A percentile compares a stretch with the other conserved stretches of the same genome.
phyloP scores from a whole-genome alignment of 2,113 vertebrate species.

The Riparia riparia region DNA sequence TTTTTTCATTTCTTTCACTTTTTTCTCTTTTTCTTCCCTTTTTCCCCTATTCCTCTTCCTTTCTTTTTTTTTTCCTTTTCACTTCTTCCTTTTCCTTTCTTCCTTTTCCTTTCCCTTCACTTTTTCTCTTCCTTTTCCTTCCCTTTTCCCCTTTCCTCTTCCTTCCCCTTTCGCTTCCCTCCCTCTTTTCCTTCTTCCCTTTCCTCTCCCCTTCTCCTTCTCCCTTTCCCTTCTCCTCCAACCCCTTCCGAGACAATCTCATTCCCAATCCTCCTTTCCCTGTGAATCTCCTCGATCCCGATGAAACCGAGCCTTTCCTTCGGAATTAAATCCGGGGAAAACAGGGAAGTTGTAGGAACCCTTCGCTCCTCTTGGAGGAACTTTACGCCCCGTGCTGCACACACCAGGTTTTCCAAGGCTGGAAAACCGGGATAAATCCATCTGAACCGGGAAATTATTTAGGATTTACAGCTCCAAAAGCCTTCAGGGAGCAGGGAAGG shows the following conservation, averaged over 20 bases:
- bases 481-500: background rate
- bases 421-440: background rate
- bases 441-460: background rate
- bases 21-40: background rate
- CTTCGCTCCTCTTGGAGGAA: background rate
- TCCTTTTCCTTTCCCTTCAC: too few relatives aligned
- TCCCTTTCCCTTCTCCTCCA: too few relatives aligned
- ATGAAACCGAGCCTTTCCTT: background rate
- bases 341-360: background rate
- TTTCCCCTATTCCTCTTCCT: fast-evolving
- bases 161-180: too few relatives aligned
- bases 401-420: fast-evolving
- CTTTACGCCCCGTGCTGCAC: background rate
- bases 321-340: background rate
- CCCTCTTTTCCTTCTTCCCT: background rate
- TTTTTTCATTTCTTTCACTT: background rate
- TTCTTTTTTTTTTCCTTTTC: background rate
- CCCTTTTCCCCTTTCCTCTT: background rate
- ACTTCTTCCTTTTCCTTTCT: too few relatives aligned
- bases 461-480: background rate
- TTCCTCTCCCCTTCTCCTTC: background rate
- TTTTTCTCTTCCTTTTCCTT: background rate
- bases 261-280: background rate
- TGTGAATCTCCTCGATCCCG: background rate
- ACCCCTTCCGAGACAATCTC: background rate